phyloP scores from a whole-genome alignment of 1,140 invertebrate species.

The Colletes latitarsis region DNA sequence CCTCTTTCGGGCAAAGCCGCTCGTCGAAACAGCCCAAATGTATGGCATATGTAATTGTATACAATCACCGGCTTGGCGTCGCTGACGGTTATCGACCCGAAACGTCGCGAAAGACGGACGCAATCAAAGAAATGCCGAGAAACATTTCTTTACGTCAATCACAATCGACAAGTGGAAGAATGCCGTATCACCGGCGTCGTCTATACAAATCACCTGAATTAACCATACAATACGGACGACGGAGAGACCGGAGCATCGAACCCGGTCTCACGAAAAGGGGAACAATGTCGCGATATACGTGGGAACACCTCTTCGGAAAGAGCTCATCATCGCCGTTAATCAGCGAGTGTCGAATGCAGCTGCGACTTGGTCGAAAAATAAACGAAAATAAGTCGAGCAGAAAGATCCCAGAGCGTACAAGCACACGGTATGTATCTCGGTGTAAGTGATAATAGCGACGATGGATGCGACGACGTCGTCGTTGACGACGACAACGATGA shows the following conservation, averaged over 20 bases:
- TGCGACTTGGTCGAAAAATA: conserved; percentile 11
- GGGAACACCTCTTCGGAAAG: conserved; percentile 42
- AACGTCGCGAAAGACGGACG: neutral
- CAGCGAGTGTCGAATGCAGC: neutral
- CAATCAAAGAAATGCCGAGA: neutral
- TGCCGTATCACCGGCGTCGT: neutral
- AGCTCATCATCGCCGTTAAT: conserved; percentile 37
- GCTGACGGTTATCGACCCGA: neutral
- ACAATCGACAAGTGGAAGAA: conserved; percentile 29
- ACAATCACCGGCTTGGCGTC: neutral
- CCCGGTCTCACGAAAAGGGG: conserved; percentile 46
- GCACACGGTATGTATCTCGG: neutral
- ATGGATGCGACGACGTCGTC: conserved; percentile 24
- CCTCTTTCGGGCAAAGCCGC: too few species aligned
- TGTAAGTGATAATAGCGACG: conserved; percentile 30
- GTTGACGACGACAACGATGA: neutral
- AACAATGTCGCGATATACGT: conserved; percentile 47
- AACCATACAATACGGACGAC: conserved; percentile 17
- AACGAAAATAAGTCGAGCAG: conserved; percentile 24
- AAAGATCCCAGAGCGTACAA: neutral
- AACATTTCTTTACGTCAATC: neutral
- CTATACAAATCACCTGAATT: conserved; percentile 47
- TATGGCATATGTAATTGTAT: neutral
- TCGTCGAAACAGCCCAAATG: neutral
- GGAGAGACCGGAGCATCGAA: conserved; percentile 31